Evolutionary conservation across 2,113 vertebrate species (phyloP).

Genomic region (Crotalus horridus): DNA sequence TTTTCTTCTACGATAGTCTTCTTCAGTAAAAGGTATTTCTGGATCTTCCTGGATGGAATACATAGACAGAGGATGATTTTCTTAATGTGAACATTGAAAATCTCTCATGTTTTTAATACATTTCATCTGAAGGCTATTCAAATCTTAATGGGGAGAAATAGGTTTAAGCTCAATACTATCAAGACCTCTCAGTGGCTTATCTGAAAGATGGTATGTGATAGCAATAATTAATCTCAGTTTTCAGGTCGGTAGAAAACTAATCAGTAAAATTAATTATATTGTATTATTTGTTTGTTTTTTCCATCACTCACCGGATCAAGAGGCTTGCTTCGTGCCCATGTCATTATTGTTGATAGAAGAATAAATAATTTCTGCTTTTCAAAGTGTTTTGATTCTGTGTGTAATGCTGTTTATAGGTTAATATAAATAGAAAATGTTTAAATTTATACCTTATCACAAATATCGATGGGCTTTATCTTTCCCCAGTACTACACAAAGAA

Average conservation of each 20-base stretch:
- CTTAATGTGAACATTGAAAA: not conserved
- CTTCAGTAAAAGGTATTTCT: slow-evolving; percentile 79
- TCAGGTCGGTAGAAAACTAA: not conserved
- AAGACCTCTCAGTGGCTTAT: not conserved
- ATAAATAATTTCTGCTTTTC: slow-evolving; percentile 81
- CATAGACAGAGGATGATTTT: not conserved
- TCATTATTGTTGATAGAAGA: slow-evolving; percentile 90
- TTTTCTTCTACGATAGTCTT: slow-evolving; percentile 81
- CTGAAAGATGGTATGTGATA: not conserved
- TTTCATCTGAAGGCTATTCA: not conserved
- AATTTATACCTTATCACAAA: not conserved
- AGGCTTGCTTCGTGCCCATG: slow-evolving; percentile 81
- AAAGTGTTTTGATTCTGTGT: slow-evolving; percentile 69
- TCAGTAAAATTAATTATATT: not conserved
- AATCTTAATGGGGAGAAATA: not conserved
- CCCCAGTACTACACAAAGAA: not conserved
- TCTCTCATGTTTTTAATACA: not conserved
- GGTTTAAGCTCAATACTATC: not conserved
- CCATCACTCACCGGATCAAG: slow-evolving; percentile 76
- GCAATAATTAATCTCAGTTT: not conserved
- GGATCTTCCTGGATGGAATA: slow-evolving; percentile 72
- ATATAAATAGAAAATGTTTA: not conserved
- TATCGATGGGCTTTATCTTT: not conserved
- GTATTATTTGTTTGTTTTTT: not conserved
- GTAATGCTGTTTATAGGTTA: slow-evolving; percentile 72